A percentile compares a stretch with the other conserved stretches of the same genome.
These are phyloP conservation scores for Coelopa pilipes DNA, from an alignment of 2,888 invertebrate genomes.

Conservation along the genomic window DNA sequence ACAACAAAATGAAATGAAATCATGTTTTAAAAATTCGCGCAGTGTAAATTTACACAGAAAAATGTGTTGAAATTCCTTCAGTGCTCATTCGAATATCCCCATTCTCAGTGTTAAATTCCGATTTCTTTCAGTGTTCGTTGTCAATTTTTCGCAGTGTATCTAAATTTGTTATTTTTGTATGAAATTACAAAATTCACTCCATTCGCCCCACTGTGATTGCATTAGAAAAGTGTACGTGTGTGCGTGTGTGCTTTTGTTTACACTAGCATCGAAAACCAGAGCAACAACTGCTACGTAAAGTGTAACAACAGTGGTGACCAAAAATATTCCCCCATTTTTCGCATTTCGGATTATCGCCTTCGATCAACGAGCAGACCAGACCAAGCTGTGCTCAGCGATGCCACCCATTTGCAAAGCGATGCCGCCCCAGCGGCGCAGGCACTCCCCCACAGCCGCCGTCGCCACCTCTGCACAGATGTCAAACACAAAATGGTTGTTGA, in stretches of 20 bases:
- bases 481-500: slow-evolving; percentile 25
- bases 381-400: not conserved
- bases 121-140: slow-evolving; percentile 9
- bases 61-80: not conserved
- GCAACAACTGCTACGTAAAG: not conserved
- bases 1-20: not conserved
- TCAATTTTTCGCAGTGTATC: not conserved
- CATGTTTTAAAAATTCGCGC: not conserved
- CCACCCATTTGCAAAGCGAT: slow-evolving; percentile 14
- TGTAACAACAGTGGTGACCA: not conserved
- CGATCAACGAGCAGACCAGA: slow-evolving; percentile 13
- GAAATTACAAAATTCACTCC: slow-evolving; percentile 5
- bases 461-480: slow-evolving; percentile 31
- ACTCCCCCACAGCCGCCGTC: not conserved
- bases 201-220: too few species aligned
- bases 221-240: too few species aligned
- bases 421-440: not conserved
- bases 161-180: slow-evolving; percentile 3
- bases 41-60: not conserved
- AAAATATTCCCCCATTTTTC: not conserved
- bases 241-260: too few species aligned
- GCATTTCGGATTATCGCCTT: not conserved
- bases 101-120: not conserved
- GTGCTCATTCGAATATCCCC: too few species aligned
- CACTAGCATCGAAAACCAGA: not conserved